Evolutionary conservation across 2,113 vertebrate genomes (phyloP), one percentile per base, ranked within the genome.

Genomic region (Psammodynastes pulverulentus): DNA sequence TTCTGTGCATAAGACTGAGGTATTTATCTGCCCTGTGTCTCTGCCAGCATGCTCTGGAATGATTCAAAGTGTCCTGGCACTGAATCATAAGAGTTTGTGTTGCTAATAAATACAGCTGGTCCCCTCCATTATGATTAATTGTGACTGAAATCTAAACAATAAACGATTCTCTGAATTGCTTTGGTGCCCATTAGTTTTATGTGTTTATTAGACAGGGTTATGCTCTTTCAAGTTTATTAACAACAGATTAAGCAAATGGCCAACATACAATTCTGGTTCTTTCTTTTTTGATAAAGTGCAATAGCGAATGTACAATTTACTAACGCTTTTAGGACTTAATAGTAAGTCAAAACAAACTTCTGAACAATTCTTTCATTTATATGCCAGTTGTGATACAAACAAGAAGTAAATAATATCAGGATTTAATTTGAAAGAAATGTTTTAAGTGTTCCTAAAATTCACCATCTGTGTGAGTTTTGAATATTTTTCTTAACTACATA

Each of bases 141-240:
- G 96, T 95, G 96, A 97, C 96, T 96, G 96, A 97, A 97, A 98
- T 96, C 97, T 98, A 98, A 98, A 98, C 96, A 98, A 96, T 94
- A 97, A 97, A 97, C 97, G 97, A 97, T 53, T 97, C 94, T 97
- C 96, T 96, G 95, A 97, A 95, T 95, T 89, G 95, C 94, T 96
- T 97, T 95, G 93, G 94, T 96, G 94, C 95, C 95, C 97, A 97
- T 98, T 97, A 97, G 95, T 95, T 97, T 97, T 97, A 97, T 97
- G 96, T 97, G 96, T 98, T 98, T 97, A 98, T 98, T 97, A 97
- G 97, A 97, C 96, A 96, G 95, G 95, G 94, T 96, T 96, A 92
- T 96, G 95, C 96, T 97, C 97, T 98, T 98, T 97, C 92, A 97
- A 97, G 97, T 97, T 97, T 97, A 98, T 98, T 97, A 97, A 97